These are phyloP conservation scores for Lethenteron camtschaticum DNA, from an alignment of 2,113 vertebrate species.

Conservation along the genomic window DNA sequence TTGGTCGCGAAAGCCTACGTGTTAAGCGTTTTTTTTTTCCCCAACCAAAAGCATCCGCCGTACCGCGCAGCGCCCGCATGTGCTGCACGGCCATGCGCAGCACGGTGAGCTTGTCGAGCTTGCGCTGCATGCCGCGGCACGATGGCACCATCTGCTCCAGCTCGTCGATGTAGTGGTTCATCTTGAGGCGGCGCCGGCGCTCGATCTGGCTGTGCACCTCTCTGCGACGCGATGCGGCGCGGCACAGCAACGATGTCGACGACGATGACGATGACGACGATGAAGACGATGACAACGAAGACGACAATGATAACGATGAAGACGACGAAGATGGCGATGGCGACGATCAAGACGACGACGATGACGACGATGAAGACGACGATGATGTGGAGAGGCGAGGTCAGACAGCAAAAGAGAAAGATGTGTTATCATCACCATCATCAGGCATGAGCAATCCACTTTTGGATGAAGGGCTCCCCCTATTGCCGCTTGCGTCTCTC, in stretches of 20 bases:
- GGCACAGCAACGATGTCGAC: too few species aligned
- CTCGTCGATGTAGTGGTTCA: constrained; percentile 70
- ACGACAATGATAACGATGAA: too few species aligned
- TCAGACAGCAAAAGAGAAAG: too few species aligned
- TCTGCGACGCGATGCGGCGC: constrained; percentile 18
- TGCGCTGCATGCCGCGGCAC: constrained; percentile 48
- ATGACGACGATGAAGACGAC: too few species aligned
- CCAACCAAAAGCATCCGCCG: not conserved
- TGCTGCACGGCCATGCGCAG: constrained; percentile 70
- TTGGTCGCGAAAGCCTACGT: too few species aligned
- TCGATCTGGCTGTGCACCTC: constrained; percentile 82
- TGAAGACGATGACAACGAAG: not conserved
- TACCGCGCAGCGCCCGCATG: constrained; percentile 60
- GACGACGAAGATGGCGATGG: too few species aligned
- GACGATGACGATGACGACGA: not conserved
- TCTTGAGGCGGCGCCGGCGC: constrained; percentile 66
- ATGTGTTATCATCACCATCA: too few species aligned
- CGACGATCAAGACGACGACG: too few species aligned
- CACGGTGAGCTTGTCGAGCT: constrained; percentile 72
- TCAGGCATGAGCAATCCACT: too few species aligned
- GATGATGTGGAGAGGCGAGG: too few species aligned
- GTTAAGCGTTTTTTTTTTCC: not conserved
- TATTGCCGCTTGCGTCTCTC: too few species aligned
- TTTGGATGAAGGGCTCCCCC: too few species aligned
- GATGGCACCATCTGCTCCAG: constrained; percentile 69